These are phyloP conservation scores for Psilopogon haemacephalus DNA, from an alignment of 2,113 vertebrate genomes.

Conservation along the genomic window DNA sequence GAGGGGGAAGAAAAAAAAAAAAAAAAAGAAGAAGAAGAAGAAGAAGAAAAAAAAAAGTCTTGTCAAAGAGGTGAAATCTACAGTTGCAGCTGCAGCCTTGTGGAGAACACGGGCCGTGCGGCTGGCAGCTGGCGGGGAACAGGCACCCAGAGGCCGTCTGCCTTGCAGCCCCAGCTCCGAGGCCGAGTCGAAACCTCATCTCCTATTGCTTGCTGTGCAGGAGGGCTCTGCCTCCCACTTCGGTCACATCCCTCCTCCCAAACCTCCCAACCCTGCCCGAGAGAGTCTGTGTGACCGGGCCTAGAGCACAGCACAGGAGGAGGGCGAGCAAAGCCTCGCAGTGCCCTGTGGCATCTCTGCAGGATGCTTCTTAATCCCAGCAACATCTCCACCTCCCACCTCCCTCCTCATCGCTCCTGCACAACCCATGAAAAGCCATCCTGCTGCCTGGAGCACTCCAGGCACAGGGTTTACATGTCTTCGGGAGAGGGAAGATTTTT, in stretches of 20 bases:
- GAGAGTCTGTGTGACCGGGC: background rate
- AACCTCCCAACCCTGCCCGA: background rate
- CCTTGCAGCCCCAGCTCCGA: background rate
- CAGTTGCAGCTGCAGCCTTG: background rate
- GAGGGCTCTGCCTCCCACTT: background rate
- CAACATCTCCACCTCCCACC: background rate
- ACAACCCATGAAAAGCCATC: background rate
- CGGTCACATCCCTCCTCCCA: background rate
- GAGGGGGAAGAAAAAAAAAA: too few relatives aligned
- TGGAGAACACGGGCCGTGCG: background rate
- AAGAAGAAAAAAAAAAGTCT: background rate
- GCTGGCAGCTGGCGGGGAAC: background rate
- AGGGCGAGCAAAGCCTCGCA: background rate
- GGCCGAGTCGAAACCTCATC: background rate
- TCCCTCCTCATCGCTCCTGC: background rate
- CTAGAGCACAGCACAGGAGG: background rate
- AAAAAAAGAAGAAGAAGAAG: background rate
- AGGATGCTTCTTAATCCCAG: background rate
- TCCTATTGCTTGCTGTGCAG: background rate
- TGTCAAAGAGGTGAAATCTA: background rate
- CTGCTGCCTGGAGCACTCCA: background rate
- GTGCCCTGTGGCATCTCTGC: background rate
- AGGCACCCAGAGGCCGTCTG: background rate
- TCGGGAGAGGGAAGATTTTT: background rate
- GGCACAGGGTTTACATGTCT: background rate